Evolutionary conservation across 1,140 invertebrate genomes (phyloP), one percentile per base, ranked within the genome.

Genomic region (Drosophila bipectinata): DNA sequence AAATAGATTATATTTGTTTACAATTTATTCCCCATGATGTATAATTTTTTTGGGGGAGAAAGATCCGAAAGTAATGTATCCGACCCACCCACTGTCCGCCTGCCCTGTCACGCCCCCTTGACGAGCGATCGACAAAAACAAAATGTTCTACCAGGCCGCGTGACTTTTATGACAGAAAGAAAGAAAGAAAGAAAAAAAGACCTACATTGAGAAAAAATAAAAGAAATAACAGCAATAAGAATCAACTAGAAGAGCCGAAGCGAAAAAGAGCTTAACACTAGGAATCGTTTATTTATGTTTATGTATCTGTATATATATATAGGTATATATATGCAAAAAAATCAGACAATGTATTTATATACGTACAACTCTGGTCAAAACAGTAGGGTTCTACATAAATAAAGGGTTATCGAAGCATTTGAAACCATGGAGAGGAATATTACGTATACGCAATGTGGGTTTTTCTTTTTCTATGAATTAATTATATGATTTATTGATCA

Each of bases 91-190:
- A 14, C 30, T 47, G 18, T 39, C 34, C 18, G 30, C 37, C 32
- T 30, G 6, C 12, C 12, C 32, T 30, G 26, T 60, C 53, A 56
- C 47, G 47, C 68, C 57, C 58, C 34, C 21, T 45, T 10, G 37
- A 4, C 15, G 18, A 26, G 9, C 28, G 34, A 37, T 15, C 32
- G 37, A 68, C 21, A 73, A 73, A 52, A 26, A 53, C 24, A 48
- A 49, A 62, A 71, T 77, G 21, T 54, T 47, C 66, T 10, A 37
- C 34, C 34, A 28, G 49, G 68, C 77, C 78, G 66, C 78, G 78
- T 80, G 78, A 80, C 78, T 80, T 61, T 80, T 72, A 66, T 80
- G 77, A 80, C 77, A 81, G 72, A 66, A 66, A 66, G 71, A 51
- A 71, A 24, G 18, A 21, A 24, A 66, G 60, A 66, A 71, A 51